These are phyloP conservation scores for Xestia xanthographa DNA, from an alignment of 2,888 invertebrate genomes.

Conservation along the genomic window DNA sequence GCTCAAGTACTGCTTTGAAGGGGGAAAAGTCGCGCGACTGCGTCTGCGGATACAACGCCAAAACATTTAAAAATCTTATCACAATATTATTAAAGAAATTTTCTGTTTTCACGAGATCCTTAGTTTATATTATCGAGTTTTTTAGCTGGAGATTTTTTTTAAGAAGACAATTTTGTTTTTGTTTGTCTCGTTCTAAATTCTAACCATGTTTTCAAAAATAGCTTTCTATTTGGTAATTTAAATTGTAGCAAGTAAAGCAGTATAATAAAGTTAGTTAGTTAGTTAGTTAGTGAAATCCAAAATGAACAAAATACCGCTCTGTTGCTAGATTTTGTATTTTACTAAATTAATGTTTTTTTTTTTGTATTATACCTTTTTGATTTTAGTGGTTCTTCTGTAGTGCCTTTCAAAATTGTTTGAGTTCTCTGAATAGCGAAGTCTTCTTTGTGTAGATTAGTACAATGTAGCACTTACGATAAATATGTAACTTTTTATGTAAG, in stretches of 20 bases:
- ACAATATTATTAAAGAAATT: constrained; percentile 18
- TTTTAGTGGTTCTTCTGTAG: not conserved
- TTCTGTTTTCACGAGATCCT: not conserved
- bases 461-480: not conserved
- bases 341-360: not conserved
- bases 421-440: not conserved
- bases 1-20: constrained; percentile 16
- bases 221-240: too few species aligned
- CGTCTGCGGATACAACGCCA: not conserved
- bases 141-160: not conserved
- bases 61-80: constrained; percentile 24
- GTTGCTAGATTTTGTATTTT: not conserved
- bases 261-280: too few species aligned
- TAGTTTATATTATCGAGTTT: not conserved
- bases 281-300: too few species aligned
- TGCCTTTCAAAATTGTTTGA: not conserved
- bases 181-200: not conserved
- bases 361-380: not conserved
- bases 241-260: too few species aligned
- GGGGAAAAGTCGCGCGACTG: not conserved
- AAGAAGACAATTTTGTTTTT: not conserved
- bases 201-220: too few species aligned
- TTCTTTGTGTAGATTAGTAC: not conserved
- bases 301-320: not conserved
- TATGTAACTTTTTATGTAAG: not conserved